Percentiles rank a stretch among this genome's conserved stretches.
Evolutionary conservation across 2,113 vertebrate genomes (phyloP).

Genomic region (Nothocercus julius): DNA sequence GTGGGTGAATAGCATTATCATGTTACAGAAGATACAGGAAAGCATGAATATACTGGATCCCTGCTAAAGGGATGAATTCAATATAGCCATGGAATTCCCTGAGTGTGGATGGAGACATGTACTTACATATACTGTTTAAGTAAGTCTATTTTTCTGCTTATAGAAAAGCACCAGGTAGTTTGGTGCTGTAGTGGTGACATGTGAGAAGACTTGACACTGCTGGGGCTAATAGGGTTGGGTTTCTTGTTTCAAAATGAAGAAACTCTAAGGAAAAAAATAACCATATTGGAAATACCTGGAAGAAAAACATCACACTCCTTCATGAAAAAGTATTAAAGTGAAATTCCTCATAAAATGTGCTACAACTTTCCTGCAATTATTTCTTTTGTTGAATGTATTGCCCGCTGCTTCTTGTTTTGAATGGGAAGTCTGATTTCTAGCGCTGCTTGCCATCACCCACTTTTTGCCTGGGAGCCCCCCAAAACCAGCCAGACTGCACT

Average conservation of each 20-base stretch:
- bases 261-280: neutral
- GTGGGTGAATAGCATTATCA: neutral
- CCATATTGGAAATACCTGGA: neutral
- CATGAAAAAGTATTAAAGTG: neutral
- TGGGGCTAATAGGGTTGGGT: neutral
- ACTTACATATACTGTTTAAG: fast-evolving
- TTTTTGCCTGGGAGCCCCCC: neutral
- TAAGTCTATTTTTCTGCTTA: neutral
- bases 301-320: neutral
- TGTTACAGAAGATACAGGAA: neutral
- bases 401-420: neutral
- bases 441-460: neutral
- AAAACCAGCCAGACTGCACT: neutral
- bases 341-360: neutral
- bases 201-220: neutral
- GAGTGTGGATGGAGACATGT: neutral
- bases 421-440: neutral
- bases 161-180: neutral
- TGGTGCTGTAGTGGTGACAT: neutral
- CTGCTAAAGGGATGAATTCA: neutral
- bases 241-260: neutral
- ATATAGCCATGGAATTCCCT: neutral
- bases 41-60: neutral
- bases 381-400: neutral
- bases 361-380: neutral